Evolutionary conservation across 1,140 invertebrate genomes (phyloP).

Genomic region (Ceratina japonica): DNA sequence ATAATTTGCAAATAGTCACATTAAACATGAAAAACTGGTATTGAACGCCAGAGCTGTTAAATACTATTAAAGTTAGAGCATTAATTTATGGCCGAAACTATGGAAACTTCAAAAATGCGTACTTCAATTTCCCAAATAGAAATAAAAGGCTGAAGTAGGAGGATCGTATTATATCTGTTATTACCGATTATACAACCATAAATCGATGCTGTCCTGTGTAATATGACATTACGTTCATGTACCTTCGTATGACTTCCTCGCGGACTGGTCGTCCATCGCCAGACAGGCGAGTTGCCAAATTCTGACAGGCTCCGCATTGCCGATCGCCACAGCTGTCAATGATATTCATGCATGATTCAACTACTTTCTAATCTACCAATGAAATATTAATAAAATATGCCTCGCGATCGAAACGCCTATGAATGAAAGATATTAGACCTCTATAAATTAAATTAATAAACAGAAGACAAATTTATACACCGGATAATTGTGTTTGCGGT

Average conservation of each 20-base stretch:
- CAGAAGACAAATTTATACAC: not conserved
- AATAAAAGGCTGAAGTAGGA: not conserved
- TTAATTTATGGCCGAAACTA: slow-evolving; percentile 36
- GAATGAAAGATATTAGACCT: not conserved
- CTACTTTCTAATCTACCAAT: slow-evolving; percentile 58
- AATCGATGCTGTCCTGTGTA: slow-evolving; percentile 42
- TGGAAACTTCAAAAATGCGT: slow-evolving; percentile 39
- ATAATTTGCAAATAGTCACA: slow-evolving; percentile 13
- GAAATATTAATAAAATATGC: slow-evolving; percentile 45
- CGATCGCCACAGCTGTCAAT: slow-evolving; percentile 77
- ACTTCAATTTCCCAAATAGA: not conserved
- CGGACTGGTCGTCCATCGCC: slow-evolving; percentile 75
- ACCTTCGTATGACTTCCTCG: slow-evolving; percentile 77
- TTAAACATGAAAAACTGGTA: slow-evolving; percentile 20
- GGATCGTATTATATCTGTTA: not conserved
- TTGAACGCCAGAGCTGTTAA: slow-evolving; percentile 20
- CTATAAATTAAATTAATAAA: not conserved
- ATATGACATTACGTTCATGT: slow-evolving; percentile 67
- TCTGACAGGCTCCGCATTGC: slow-evolving; percentile 77
- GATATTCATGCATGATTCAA: slow-evolving; percentile 75
- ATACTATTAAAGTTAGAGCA: not conserved
- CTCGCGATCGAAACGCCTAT: not conserved
- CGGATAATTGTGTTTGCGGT: not conserved
- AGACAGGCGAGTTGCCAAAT: slow-evolving; percentile 77
- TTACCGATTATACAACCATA: slow-evolving; percentile 30